Conservation (phyloP, 2,113 vertebrate genomes). For the Mesoclemmys tuberculata region DNA sequence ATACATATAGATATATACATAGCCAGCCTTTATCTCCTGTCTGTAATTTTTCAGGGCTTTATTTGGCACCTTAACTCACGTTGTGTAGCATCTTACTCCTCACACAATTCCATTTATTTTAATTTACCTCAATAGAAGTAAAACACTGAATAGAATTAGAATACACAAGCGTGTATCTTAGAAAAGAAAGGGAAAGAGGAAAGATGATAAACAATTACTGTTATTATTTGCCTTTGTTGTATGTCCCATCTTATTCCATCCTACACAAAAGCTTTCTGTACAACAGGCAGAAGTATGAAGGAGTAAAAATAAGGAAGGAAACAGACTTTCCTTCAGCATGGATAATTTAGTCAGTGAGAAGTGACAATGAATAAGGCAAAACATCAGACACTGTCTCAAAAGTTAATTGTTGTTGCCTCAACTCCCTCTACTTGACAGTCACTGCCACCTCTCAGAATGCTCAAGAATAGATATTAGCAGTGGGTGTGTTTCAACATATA, state of each 20-base stretch:
- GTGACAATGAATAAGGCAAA: neutral
- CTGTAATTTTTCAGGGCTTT: neutral
- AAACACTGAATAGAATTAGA: constrained; percentile 15
- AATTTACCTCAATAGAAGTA: neutral
- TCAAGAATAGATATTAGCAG: neutral
- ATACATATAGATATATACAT: constrained; percentile 30
- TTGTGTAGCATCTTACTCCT: neutral
- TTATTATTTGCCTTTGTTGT: constrained; percentile 48
- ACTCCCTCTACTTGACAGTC: neutral
- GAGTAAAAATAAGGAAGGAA: neutral
- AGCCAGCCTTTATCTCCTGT: neutral
- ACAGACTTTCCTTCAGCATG: neutral
- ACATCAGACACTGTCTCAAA: neutral
- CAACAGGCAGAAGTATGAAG: constrained; percentile 62
- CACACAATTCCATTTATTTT: neutral
- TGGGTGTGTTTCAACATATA: neutral
- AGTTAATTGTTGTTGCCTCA: neutral
- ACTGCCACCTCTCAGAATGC: neutral
- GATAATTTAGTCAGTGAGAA: neutral
- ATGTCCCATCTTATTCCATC: constrained; percentile 69
- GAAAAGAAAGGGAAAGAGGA: neutral
- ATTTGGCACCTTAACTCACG: neutral
- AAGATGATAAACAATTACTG: constrained; percentile 22
- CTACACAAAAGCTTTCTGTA: constrained; percentile 30
- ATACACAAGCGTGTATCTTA: neutral